These are phyloP conservation scores for Ceyx margarethae DNA, from an alignment of 2,113 vertebrate species.

Conservation along the genomic window DNA sequence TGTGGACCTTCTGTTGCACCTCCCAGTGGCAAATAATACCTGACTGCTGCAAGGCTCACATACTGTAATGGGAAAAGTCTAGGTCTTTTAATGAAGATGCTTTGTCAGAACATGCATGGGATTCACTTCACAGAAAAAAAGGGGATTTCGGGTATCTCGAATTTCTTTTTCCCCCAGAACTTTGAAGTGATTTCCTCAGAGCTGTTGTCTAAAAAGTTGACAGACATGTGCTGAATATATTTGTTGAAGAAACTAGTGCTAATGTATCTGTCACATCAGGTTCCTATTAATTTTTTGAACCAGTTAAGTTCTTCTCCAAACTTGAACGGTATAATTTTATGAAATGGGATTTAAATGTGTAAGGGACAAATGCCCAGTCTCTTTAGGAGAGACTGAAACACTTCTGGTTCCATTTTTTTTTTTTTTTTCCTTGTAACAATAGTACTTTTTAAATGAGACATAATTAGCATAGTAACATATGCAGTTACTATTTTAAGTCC, in stretches of 20 bases:
- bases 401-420: not conserved
- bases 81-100: not conserved
- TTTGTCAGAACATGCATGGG: not conserved
- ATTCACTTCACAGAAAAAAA: not conserved
- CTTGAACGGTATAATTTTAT: not conserved
- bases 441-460: not conserved
- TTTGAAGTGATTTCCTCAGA: not conserved
- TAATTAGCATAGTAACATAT: not conserved
- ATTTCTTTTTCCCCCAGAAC: not conserved
- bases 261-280: not conserved
- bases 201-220: not conserved
- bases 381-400: not conserved
- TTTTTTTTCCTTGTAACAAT: not conserved
- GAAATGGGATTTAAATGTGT: not conserved
- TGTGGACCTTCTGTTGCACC: not conserved
- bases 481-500: constrained; percentile 20
- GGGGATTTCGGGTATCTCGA: not conserved
- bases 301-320: not conserved
- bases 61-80: not conserved
- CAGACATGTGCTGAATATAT: not conserved
- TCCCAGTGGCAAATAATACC: not conserved
- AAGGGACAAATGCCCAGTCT: not conserved
- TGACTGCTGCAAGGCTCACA: not conserved
- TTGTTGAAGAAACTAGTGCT: not conserved
- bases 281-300: not conserved